phyloP scores from a whole-genome alignment of 2,888 invertebrate genomes.

The Pterostichus madidus region DNA sequence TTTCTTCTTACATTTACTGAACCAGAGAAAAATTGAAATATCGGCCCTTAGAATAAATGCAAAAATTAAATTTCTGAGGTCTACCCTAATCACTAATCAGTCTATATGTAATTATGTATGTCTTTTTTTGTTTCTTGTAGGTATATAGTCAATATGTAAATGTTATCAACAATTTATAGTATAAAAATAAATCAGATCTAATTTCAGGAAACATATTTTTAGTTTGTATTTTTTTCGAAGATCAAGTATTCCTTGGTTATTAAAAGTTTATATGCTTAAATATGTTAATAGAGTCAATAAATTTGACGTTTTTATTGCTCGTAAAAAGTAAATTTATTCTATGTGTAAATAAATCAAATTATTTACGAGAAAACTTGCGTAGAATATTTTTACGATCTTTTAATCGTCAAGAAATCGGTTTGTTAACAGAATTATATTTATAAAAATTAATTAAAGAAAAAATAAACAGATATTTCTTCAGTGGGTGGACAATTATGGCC shows the following conservation, averaged over 20 bases:
- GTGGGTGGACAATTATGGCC: slow-evolving; percentile 20
- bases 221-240: slow-evolving; percentile 10
- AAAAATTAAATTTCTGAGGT: no score
- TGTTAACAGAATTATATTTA: slow-evolving; percentile 50
- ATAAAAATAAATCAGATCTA: slow-evolving; percentile 15
- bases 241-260: slow-evolving; percentile 40
- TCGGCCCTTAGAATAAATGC: no score
- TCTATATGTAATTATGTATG: neutral
- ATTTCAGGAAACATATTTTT: slow-evolving; percentile 38
- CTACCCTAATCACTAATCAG: neutral
- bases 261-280: slow-evolving; percentile 51
- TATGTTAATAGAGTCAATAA: slow-evolving; percentile 55
- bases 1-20: no score
- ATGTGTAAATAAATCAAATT: slow-evolving; percentile 52
- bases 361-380: slow-evolving; percentile 48
- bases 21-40: no score
- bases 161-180: slow-evolving; percentile 4
- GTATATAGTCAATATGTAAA: slow-evolving; percentile 9
- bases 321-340: slow-evolving; percentile 53
- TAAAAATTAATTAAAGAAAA: slow-evolving; percentile 42
- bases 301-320: slow-evolving; percentile 47
- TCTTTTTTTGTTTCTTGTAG: no score
- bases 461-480: slow-evolving; percentile 29
- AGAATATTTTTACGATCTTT: slow-evolving; percentile 41
- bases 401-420: slow-evolving; percentile 47